Base-by-base conservation (phyloP, 2,113 vertebrate genomes). In the Halichoerus grypus region DNA sequence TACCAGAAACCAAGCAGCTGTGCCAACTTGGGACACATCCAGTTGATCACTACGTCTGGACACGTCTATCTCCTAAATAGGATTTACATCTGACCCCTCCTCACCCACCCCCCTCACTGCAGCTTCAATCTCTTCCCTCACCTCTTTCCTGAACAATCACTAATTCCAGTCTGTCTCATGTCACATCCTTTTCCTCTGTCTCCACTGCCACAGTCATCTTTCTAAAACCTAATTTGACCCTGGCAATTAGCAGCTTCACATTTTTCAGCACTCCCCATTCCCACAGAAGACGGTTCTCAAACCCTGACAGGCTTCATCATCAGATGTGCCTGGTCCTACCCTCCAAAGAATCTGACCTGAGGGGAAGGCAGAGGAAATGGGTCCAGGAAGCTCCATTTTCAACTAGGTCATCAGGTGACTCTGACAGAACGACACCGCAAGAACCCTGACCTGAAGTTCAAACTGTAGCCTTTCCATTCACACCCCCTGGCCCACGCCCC, bases 321-420 rank as follows among this genome's bases (percentile, higher is more conserved):
- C 59, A 72, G 65, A 31, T 5, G 46, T 2, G 59, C 26, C 13
- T 16, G 31, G 26, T 46, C 14, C 42, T 57, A 65, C n/a, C 13
- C 39, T 71, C 28, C 42, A 82, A 46, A 88, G 36, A 79, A 19
- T 53, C 22, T 16, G 26, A 36, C 74, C 63, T 8, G 22, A 61
- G 1, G 21, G 24, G 5, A 13, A 63, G 49, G 18, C 0, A 2
- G 1, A 28, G 18, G 6, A 21, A 14, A 19, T 3, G 10, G 39
- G 18, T 18, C 53, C 31, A n/a, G 16, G 79, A 95, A 77, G 67
- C 26, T 36, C 39, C 61, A 69, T 61, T 67, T 95, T 51, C 82
- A 74, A 33, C n/a, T 22, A 9, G 5, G 39, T 81, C 8, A 74
- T 71, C 19, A 5, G 26, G 11, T 21, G 36, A 39, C 46, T 76